Evolutionary conservation across 2,113 vertebrate species (phyloP), one percentile per base, ranked within the genome.

Genomic region (Tyrannus savana): DNA sequence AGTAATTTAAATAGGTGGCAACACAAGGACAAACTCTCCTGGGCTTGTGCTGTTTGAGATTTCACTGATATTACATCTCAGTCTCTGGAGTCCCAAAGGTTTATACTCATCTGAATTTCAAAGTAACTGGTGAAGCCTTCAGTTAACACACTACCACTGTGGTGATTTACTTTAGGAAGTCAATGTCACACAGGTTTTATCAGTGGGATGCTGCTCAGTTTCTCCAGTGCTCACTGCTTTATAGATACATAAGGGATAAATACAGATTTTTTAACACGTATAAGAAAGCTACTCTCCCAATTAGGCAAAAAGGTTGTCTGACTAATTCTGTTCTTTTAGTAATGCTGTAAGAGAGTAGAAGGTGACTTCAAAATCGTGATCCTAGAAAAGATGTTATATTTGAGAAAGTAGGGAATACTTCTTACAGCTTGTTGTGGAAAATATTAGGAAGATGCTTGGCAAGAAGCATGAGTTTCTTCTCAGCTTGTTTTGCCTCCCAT

Each of bases 401-500:
- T 88, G 59, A 90, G 69, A 93, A 90, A 72, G 52, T 19, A 37
- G 22, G 27, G 37, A 81, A 53, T 68, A 9, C 31, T 89, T 56
- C 83, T 87, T 72, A 30, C 64, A 81, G 79, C 49, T 46, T 91
- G 63, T 83, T 86, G 53, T 89, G 92, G 83, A 90, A 95, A 95
- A 87, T 90, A 77, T 79, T 92, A 92, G 88, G 85, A 95, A 89
- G 83, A 89, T 71, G 90, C 68, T 92, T 89, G 88, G 96, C 95
- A 87, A 89, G 90, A 60, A 86, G 49, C 4, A 2, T 22, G 58
- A 64, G 46, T 92, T 93, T 95, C 92, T 96, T 72, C 80, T 93
- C 79, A 52, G 93, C 68, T 95, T 96, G 82, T 94, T 93, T 95
- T 93, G 90, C 92, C 79, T 96, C 92, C 88, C 83, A 81, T 95